Evolutionary conservation across 1,140 invertebrate species (phyloP).

Genomic region (Saccostrea glomerata): DNA sequence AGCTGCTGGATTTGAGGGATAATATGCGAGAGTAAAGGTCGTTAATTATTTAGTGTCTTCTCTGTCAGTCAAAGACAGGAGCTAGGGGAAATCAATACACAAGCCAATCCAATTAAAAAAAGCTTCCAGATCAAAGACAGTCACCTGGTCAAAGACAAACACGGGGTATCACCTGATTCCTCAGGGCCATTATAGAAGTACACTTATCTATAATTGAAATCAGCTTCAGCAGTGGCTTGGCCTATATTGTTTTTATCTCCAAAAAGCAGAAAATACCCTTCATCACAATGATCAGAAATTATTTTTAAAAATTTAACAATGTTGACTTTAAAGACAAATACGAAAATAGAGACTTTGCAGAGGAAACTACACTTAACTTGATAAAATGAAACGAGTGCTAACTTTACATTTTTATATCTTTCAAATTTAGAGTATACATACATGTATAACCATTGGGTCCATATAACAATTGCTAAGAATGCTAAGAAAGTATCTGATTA

Average conservation of each 20-base stretch:
- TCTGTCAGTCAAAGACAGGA: constrained; percentile 19
- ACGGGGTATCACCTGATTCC: neutral
- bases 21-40: constrained; percentile 1
- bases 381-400: too few relatives aligned
- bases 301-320: too few relatives aligned
- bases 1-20: neutral
- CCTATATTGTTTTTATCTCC: neutral
- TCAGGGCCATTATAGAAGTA: neutral
- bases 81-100: constrained; percentile 7
- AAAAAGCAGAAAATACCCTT: neutral
- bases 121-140: constrained; percentile 10
- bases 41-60: constrained; percentile 18
- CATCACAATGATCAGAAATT: too few relatives aligned
- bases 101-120: constrained; percentile 29
- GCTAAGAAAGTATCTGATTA: too few relatives aligned
- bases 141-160: constrained; percentile 9
- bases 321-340: too few relatives aligned
- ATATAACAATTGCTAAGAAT: too few relatives aligned
- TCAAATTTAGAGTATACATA: too few relatives aligned
- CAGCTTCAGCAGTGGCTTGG: neutral
- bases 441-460: too few relatives aligned
- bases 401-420: too few relatives aligned
- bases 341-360: too few relatives aligned
- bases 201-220: neutral
- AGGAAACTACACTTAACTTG: too few relatives aligned